These are phyloP conservation scores for Vandiemenella viatica DNA, from an alignment of 2,888 invertebrate species.

Conservation along the genomic window DNA sequence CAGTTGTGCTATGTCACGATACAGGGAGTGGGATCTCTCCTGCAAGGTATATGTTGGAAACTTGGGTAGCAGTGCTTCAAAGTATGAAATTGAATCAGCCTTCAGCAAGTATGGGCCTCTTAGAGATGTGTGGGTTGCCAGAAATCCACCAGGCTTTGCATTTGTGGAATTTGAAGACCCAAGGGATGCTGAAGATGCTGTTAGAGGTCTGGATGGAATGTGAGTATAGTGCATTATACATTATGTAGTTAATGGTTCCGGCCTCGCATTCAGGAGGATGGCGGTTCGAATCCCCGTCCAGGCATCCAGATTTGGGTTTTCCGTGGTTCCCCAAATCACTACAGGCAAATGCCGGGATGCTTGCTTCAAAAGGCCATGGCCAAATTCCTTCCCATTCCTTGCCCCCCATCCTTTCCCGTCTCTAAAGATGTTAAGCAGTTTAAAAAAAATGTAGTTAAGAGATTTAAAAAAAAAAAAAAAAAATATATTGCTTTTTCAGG, in stretches of 20 bases:
- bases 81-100: conserved; percentile 74
- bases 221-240: too few species aligned
- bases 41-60: conserved; percentile 91
- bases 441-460: not conserved
- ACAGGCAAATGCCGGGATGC: too few species aligned
- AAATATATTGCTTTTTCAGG: conserved; percentile 29
- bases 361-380: too few species aligned
- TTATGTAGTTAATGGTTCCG: not conserved
- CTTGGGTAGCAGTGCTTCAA: conserved; percentile 76
- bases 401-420: too few species aligned
- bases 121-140: conserved; percentile 84
- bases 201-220: conserved; percentile 70
- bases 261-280: too few species aligned
- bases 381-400: too few species aligned
- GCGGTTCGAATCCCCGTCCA: too few species aligned
- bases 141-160: conserved; percentile 85
- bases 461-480: not conserved
- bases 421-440: too few species aligned
- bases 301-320: too few species aligned
- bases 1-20: conserved; percentile 70
- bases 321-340: too few species aligned
- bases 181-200: conserved; percentile 75
- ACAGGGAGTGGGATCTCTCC: conserved; percentile 68
- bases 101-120: conserved; percentile 80
- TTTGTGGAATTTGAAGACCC: conserved; percentile 83